Conservation (phyloP, 2,113 vertebrate genomes). For the Gobio gobio region DNA sequence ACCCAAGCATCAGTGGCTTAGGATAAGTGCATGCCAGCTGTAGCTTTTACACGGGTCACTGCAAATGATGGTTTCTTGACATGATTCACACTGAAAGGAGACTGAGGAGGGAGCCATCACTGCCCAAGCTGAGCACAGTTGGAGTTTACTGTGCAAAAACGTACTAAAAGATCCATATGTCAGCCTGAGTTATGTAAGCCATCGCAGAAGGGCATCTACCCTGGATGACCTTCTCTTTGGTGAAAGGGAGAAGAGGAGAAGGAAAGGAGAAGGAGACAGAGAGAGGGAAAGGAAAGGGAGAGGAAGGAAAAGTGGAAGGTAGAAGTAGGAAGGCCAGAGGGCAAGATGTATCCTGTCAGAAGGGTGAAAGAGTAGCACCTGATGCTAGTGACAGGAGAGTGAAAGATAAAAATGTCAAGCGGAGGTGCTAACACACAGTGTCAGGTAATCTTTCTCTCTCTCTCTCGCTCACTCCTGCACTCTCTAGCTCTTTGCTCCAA, state of each 20-base stretch:
- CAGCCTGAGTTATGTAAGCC: conserved; percentile 51
- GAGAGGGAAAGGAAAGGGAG: conserved; percentile 4
- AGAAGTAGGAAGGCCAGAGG: conserved; percentile 54
- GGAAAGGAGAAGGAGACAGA: not conserved
- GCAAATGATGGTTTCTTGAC: conserved; percentile 29
- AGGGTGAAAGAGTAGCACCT: conserved; percentile 53
- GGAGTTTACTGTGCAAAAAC: conserved; percentile 45
- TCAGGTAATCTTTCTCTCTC: conserved; percentile 65
- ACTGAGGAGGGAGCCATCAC: conserved; percentile 23
- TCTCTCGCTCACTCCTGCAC: conserved; percentile 48
- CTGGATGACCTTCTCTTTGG: conserved; percentile 42
- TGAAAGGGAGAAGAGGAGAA: not conserved
- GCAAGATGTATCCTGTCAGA: conserved; percentile 53
- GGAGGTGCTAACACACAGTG: conserved; percentile 66
- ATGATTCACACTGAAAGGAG: conserved; percentile 43
- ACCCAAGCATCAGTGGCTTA: not conserved
- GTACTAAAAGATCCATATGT: conserved; percentile 50
- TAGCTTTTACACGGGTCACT: conserved; percentile 26
- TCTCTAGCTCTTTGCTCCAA: conserved; percentile 35
- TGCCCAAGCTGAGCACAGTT: conserved; percentile 26
- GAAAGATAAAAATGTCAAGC: conserved; percentile 62
- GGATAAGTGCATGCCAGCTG: conserved; percentile 14
- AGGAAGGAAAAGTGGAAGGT: conserved; percentile 44
- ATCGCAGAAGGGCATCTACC: conserved; percentile 39
- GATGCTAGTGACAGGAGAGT: conserved; percentile 44